phyloP scores from a whole-genome alignment of 2,888 invertebrate genomes.

The Ennomos fuscantarius region DNA sequence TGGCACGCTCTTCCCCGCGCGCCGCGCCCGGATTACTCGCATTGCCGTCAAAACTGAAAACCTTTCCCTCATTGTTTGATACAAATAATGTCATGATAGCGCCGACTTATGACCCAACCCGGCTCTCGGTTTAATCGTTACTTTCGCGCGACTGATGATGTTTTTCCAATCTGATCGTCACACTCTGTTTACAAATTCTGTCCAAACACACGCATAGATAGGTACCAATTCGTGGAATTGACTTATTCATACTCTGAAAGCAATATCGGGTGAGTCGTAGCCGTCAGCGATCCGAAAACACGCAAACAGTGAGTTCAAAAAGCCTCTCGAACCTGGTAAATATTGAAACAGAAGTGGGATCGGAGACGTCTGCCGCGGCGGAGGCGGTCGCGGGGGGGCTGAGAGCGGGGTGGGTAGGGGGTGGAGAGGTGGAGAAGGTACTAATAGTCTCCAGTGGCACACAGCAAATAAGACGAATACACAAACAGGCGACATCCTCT shows the following conservation, averaged over 20 bases:
- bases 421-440: slow-evolving; percentile 45
- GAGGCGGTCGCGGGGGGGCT: slow-evolving; percentile 45
- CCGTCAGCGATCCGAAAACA: slow-evolving; percentile 84
- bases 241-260: slow-evolving; percentile 81
- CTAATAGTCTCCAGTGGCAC: slow-evolving; percentile 85
- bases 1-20: slow-evolving; percentile 72
- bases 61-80: slow-evolving; percentile 59
- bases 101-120: slow-evolving; percentile 26
- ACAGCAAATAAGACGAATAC: slow-evolving; percentile 75
- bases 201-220: slow-evolving; percentile 66
- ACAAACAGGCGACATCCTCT: slow-evolving; percentile 71
- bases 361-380: slow-evolving; percentile 73
- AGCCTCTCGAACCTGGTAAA: slow-evolving; percentile 84
- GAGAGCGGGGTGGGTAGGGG: slow-evolving; percentile 37
- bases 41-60: slow-evolving; percentile 64
- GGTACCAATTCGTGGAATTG: slow-evolving; percentile 71
- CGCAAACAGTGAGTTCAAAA: slow-evolving; percentile 83
- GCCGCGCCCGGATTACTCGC: slow-evolving; percentile 62
- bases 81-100: slow-evolving; percentile 54
- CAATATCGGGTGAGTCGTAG: slow-evolving; percentile 68
- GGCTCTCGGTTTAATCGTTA: slow-evolving; percentile 27
- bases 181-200: slow-evolving; percentile 64
- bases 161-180: slow-evolving; percentile 54
- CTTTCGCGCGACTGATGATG: slow-evolving; percentile 45
- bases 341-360: slow-evolving; percentile 85